These are phyloP conservation scores for Eolophus roseicapilla DNA, from an alignment of 2,113 vertebrate species.

Conservation along the genomic window DNA sequence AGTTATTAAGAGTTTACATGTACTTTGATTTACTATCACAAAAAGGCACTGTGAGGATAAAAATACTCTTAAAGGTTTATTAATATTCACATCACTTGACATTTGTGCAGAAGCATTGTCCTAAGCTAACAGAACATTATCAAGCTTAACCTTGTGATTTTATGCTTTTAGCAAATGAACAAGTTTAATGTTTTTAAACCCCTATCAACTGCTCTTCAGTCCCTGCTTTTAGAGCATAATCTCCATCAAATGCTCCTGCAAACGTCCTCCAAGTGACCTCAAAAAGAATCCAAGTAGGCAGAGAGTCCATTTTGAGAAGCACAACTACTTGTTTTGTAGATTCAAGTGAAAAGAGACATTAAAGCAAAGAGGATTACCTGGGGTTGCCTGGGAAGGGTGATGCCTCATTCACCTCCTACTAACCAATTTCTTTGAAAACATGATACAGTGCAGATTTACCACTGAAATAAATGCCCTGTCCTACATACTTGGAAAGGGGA, in stretches of 20 bases:
- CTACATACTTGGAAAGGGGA: neutral
- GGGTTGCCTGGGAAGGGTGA: neutral
- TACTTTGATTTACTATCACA: neutral
- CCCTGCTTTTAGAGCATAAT: slow-evolving; percentile 29
- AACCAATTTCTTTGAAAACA: neutral
- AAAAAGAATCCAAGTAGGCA: slow-evolving; percentile 2
- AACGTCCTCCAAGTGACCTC: slow-evolving; percentile 51
- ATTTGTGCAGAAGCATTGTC: neutral
- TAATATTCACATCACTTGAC: slow-evolving; percentile 52
- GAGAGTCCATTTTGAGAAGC: neutral
- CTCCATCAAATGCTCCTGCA: slow-evolving; percentile 35
- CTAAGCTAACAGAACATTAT: neutral
- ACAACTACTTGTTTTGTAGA: neutral
- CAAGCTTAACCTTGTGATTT: slow-evolving; percentile 16
- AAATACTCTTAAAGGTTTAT: neutral
- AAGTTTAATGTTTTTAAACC: slow-evolving; percentile 25
- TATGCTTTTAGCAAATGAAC: neutral
- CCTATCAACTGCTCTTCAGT: slow-evolving; percentile 49
- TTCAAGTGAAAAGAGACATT: neutral
- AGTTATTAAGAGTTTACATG: neutral
- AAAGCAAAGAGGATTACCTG: neutral
- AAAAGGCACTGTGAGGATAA: neutral
- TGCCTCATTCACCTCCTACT: neutral
- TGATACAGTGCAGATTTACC: neutral
- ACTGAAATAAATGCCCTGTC: neutral